Evolutionary conservation across 2,888 invertebrate species (phyloP), one percentile per base, ranked within the genome.

Genomic region (Limnephilus auricula): DNA sequence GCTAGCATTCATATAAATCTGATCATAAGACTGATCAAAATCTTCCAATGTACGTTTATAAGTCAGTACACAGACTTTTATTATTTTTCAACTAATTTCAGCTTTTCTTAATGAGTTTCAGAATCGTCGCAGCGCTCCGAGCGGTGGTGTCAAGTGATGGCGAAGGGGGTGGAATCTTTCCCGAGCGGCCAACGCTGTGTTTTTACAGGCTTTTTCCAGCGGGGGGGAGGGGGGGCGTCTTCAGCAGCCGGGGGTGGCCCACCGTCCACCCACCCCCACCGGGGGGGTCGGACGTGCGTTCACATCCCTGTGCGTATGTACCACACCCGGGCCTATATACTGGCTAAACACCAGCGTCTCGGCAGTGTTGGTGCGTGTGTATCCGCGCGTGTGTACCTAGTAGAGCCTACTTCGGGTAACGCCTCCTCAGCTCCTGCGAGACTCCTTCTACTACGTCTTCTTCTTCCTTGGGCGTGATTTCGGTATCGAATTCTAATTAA

Each of bases 171-270:
- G 89, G 90, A 87, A 90, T 91, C 91, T 91, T 92, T 92, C 91
- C 91, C 88, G 86, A 92, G 90, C 92, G 92, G 92, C 87, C 91
- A 90, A 89, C 90, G 90, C 89, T 92, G 92, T 93, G 93, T 93
- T 93, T 93, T 93, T 93, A 93, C 92, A 90, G 91, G 93, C 92
- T 92, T 92, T 92, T 93, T 91, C 92, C 79, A 34, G 65, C 50
- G 84, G 89, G 86, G 79, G 91, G 89, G 82, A 34, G 80, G 88
- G 80, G 80, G 89, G 91, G 30, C 79, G 91, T 37, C 40, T 50
- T 31, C 79, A 65, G 65, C 65, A 79, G 90, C 2, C 45, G 83
- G 79, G 85, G 89, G 91, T 30, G 32, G 91, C 40, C 40, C 79
- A 15, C 32, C 45, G 15, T 31, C 12, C 25, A 12, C 79, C 89